Evolutionary conservation across 2,888 invertebrate species (phyloP), one percentile per base, ranked within the genome.

Genomic region (Oegoconia quadripuncta): DNA sequence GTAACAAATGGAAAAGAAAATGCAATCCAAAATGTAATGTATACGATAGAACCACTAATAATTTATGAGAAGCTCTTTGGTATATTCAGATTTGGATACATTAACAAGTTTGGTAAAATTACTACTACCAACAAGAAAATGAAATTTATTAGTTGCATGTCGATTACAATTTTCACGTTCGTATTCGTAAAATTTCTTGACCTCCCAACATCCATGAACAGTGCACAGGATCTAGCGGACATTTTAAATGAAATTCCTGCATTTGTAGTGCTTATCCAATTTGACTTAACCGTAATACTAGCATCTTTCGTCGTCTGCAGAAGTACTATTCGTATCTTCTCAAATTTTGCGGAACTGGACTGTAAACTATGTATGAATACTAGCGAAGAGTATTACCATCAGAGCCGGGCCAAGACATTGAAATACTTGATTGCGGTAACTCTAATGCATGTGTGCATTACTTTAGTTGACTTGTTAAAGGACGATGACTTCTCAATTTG

Each of bases 1-100:
- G n/a, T n/a, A n/a, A n/a, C n/a, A n/a, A n/a, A n/a, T n/a, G n/a
- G n/a, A n/a, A n/a, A n/a, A n/a, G n/a, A n/a, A n/a, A n/a, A n/a
- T n/a, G n/a, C n/a, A n/a, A n/a, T n/a, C n/a, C n/a, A n/a, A n/a
- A n/a, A 20, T 12, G 31, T 31, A 7, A n/a, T 31, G 1, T 39
- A 49, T 26, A 43, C 59, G 3, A 46, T 64, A 30, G 60, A 54
- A 39, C 69, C 70, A 1, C 38, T 59, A 4, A 12, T 66, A 2
- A 17, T 52, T 15, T 20, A 62, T 16, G 74, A 75, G 48, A 51
- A 59, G 36, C 22, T 48, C n/a, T 71, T 56, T 37, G 78, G 77
- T 17, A 66, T 76, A 48, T 67, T 64, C 27, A 50, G 75, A 49
- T 69, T 68, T 35, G 51, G 54, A 18, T 27, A 54, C 7, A 46